These are phyloP conservation scores for Tupaia tana DNA, from an alignment of 2,113 vertebrate species.

Conservation along the genomic window DNA sequence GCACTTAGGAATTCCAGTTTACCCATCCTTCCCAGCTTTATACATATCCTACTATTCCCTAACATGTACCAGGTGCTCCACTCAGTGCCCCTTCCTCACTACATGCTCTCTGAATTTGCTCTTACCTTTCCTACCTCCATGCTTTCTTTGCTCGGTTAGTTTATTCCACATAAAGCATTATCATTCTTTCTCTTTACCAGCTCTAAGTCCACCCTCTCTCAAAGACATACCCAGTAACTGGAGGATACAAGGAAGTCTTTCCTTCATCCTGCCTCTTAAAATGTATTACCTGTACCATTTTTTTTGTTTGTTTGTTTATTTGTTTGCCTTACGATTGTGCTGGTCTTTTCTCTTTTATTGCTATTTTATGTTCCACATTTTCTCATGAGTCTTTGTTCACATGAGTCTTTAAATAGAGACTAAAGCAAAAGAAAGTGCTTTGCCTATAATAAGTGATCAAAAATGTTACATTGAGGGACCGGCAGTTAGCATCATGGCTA, in stretches of 20 bases:
- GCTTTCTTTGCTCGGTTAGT: not conserved
- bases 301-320: constrained; percentile 41
- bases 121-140: not conserved
- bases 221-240: not conserved
- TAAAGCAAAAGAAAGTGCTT: not conserved
- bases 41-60: no score
- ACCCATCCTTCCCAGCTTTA: not conserved
- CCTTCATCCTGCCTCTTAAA: not conserved
- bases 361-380: constrained; percentile 21
- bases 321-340: not conserved
- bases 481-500: no score
- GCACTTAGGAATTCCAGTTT: not conserved
- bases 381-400: not conserved
- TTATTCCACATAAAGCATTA: constrained; percentile 22
- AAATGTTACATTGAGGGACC: not conserved
- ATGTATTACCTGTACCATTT: not conserved
- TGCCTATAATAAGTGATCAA: not conserved
- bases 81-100: not conserved
- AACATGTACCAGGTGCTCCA: not conserved
- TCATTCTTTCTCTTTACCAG: not conserved
- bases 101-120: not conserved
- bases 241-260: not conserved
- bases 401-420: not conserved
- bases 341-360: constrained; percentile 22
- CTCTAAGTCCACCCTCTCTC: not conserved